phyloP scores from a whole-genome alignment of 2,797 vertebrate genomes.

The Sebastes matsubarae region DNA sequence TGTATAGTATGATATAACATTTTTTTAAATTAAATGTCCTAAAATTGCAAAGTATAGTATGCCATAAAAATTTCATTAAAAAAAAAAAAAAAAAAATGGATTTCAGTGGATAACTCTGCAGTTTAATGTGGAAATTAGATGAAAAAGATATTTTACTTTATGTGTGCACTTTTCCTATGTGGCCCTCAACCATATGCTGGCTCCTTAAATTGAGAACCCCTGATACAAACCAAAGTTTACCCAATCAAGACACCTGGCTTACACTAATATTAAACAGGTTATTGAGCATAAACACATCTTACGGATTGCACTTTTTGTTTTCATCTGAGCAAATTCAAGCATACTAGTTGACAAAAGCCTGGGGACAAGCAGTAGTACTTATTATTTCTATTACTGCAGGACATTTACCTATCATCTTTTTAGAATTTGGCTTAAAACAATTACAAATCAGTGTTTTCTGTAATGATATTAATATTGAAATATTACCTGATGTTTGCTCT shows the following conservation, averaged over 20 bases:
- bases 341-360: background rate
- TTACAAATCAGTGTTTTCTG: background rate
- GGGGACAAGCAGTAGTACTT: background rate
- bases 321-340: background rate
- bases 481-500: conserved; percentile 52
- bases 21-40: too few relatives aligned
- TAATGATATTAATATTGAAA: background rate
- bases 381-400: background rate
- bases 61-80: background rate
- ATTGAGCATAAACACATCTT: background rate
- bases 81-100: background rate
- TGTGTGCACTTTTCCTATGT: background rate
- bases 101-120: background rate
- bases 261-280: background rate
- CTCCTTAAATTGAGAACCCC: background rate
- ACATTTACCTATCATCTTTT: background rate
- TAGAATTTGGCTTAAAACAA: background rate
- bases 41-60: background rate
- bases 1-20: too few relatives aligned
- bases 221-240: background rate
- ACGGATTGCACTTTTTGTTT: background rate
- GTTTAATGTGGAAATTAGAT: background rate
- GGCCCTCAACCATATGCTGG: background rate
- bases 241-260: background rate
- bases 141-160: background rate